These are phyloP conservation scores for Aethes cnicana DNA, from an alignment of 2,888 invertebrate species.

Conservation along the genomic window DNA sequence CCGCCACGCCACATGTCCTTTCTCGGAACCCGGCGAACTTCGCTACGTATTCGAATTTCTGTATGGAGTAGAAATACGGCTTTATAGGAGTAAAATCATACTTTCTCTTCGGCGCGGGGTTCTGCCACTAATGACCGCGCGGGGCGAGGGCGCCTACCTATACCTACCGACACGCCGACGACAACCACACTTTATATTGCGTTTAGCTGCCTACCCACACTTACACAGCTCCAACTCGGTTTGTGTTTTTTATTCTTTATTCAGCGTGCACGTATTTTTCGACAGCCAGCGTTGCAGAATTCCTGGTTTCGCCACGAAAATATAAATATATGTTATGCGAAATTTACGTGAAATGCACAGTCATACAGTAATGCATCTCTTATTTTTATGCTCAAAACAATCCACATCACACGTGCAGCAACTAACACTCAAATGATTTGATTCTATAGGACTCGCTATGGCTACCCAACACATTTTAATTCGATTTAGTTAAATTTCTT, in stretches of 20 bases:
- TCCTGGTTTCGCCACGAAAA: conserved; percentile 40
- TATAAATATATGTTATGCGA: conserved; percentile 24
- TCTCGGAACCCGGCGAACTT: conserved; percentile 72
- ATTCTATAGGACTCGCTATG: too few relatives aligned
- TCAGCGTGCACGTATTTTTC: conserved; percentile 74
- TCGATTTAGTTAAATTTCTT: too few relatives aligned
- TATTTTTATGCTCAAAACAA: conserved; percentile 8
- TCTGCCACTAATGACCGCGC: conserved; percentile 81
- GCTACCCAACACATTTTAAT: too few relatives aligned
- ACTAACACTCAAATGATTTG: conserved; percentile 6
- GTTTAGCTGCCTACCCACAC: conserved; percentile 80
- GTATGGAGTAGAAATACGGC: conserved; percentile 83
- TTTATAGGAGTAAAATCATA: conserved; percentile 83
- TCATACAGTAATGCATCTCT: conserved; percentile 14
- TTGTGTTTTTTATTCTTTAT: conserved; percentile 71
- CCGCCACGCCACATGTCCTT: conserved; percentile 72
- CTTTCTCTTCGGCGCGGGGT: conserved; percentile 75
- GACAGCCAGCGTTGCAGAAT: conserved; percentile 49
- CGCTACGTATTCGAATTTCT: conserved; percentile 78
- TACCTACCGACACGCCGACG: conserved; percentile 63
- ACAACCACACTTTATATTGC: conserved; percentile 81
- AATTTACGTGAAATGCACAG: conserved; percentile 11
- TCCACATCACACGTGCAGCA: conserved; percentile 10
- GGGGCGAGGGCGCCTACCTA: conserved; percentile 73
- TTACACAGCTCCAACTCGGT: conserved; percentile 57